A percentile compares a stretch with the other conserved stretches of the same genome.
Evolutionary conservation across 2,888 invertebrate genomes (phyloP).

Genomic region (Neria commutata): DNA sequence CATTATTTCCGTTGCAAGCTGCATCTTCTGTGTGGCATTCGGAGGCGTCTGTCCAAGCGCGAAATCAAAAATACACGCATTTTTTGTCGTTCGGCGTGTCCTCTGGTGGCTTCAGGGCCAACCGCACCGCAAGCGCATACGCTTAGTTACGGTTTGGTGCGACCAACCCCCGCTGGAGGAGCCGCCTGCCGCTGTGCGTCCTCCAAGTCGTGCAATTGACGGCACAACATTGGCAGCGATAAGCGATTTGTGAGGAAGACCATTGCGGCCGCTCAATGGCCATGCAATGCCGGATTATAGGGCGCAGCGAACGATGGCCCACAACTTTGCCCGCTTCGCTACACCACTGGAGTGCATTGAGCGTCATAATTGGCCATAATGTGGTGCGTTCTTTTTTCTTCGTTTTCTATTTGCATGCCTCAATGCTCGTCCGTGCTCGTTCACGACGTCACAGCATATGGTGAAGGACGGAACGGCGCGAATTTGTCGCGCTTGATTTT

Average conservation of each 20-base stretch:
- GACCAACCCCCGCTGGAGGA: conserved; percentile 33
- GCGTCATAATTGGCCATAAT: conserved; percentile 59
- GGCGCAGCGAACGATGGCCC: background rate
- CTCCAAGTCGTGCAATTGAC: too few species aligned
- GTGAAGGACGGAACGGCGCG: too few species aligned
- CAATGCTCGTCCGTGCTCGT: conserved; percentile 37
- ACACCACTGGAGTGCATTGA: conserved; percentile 53
- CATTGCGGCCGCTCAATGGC: conserved; percentile 40
- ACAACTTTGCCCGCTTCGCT: conserved; percentile 43
- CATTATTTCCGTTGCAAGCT: background rate
- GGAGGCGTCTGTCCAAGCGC: too few species aligned
- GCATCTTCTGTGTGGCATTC: background rate
- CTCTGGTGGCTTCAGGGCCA: conserved; percentile 48
- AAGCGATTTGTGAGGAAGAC: conserved; percentile 41
- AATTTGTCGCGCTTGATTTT: background rate
- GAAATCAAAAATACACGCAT: too few species aligned
- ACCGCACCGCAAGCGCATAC: conserved; percentile 39
- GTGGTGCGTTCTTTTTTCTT: conserved; percentile 37
- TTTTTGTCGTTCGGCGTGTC: conserved; percentile 17
- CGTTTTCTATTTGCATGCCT: conserved; percentile 29
- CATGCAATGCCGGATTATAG: conserved; percentile 48
- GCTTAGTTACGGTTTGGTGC: conserved; percentile 8
- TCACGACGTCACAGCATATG: background rate
- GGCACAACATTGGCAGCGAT: conserved; percentile 30
- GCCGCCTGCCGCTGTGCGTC: conserved; percentile 7